Evolutionary conservation across 2,888 invertebrate species (phyloP).

Genomic region (Dasysyrphus tricinctus): DNA sequence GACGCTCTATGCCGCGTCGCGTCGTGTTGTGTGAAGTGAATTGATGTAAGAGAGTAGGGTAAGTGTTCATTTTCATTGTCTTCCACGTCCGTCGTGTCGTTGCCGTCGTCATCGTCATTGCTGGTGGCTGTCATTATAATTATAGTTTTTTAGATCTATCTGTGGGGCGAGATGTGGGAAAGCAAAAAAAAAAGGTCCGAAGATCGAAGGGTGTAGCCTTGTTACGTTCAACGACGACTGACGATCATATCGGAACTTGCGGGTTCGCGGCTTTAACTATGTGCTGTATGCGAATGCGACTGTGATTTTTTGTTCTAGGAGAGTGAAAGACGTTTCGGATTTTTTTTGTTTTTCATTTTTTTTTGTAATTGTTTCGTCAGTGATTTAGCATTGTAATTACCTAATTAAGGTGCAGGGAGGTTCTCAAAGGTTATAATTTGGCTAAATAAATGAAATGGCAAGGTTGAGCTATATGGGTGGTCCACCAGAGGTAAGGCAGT

Average conservation of each 20-base stretch:
- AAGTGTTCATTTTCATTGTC: slow-evolving; percentile 33
- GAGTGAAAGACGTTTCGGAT: slow-evolving; percentile 28
- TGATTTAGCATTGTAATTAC: slow-evolving; percentile 66
- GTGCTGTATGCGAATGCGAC: neutral
- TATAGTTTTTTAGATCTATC: slow-evolving; percentile 43
- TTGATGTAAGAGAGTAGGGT: slow-evolving; percentile 43
- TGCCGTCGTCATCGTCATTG: slow-evolving; percentile 39
- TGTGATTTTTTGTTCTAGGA: slow-evolving; percentile 60
- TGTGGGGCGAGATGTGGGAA: slow-evolving; percentile 38
- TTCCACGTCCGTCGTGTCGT: slow-evolving; percentile 29
- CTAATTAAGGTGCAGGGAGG: slow-evolving; percentile 72
- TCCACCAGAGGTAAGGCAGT: slow-evolving; percentile 41
- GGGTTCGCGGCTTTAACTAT: slow-evolving; percentile 14
- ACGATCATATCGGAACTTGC: slow-evolving; percentile 59
- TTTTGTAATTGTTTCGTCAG: slow-evolving; percentile 22
- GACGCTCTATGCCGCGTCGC: slow-evolving; percentile 29
- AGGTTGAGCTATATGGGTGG: slow-evolving; percentile 65
- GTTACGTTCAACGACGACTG: slow-evolving; percentile 62
- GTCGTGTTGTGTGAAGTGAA: neutral
- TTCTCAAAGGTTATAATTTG: slow-evolving; percentile 61
- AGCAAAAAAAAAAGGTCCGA: slow-evolving; percentile 51
- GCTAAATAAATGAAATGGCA: slow-evolving; percentile 44
- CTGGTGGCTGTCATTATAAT: slow-evolving; percentile 57
- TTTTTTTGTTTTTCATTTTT: too few species aligned
- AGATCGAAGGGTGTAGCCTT: slow-evolving; percentile 75